These are phyloP conservation scores for Yponomeuta sedellus DNA, from an alignment of 2,888 invertebrate genomes.

Conservation along the genomic window DNA sequence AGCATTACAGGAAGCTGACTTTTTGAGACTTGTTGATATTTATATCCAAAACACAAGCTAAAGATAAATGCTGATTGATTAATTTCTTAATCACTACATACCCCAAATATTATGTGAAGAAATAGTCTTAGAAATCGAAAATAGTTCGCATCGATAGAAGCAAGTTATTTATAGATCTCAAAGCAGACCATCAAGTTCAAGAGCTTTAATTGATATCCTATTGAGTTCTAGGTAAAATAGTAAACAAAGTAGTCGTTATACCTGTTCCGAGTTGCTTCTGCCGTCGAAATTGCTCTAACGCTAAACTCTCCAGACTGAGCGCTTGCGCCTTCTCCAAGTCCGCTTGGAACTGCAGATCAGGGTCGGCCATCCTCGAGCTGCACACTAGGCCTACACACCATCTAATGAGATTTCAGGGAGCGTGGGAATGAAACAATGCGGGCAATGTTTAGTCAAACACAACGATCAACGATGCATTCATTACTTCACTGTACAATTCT, in stretches of 20 bases:
- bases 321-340: conserved; percentile 93
- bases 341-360: conserved; percentile 89
- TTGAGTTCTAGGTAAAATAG: not conserved
- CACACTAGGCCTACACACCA: conserved; percentile 27
- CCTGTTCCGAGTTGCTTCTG: conserved; percentile 63
- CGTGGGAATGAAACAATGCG: conserved; percentile 51
- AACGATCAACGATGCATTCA: conserved; percentile 35
- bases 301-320: conserved; percentile 89
- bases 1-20: not conserved
- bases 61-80: too few relatives aligned
- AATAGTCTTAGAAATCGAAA: too few relatives aligned
- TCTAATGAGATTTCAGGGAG: conserved; percentile 46
- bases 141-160: too few relatives aligned
- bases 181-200: not conserved
- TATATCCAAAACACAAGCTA: too few relatives aligned
- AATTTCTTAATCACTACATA: too few relatives aligned
- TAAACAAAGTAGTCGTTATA: not conserved
- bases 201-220: not conserved
- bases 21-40: too few relatives aligned
- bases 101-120: too few relatives aligned
- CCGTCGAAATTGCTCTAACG: conserved; percentile 86
- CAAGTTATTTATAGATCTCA: not conserved
- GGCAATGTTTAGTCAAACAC: conserved; percentile 22
- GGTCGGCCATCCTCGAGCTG: conserved; percentile 75
- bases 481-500: conserved; percentile 20